Evolutionary conservation across 2,113 vertebrate genomes (phyloP), one percentile per base, ranked within the genome.

Genomic region (Protobothrops flavoviridis): DNA sequence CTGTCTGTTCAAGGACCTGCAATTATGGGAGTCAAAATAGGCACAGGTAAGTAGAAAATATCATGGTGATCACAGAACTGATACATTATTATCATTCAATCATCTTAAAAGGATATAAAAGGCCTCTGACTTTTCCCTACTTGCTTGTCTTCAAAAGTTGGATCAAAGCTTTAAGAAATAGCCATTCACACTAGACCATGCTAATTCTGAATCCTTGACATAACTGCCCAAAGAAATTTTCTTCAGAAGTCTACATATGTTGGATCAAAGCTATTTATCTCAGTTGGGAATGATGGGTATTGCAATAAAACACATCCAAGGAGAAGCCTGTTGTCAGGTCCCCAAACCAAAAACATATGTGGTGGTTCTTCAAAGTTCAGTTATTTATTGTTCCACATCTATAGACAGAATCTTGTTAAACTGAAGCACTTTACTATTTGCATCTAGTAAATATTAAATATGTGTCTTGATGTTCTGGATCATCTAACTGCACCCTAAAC

Each of bases 1-100:
- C 98, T 24, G 87, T 94, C 94, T 99, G 99, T 96, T 97, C 99
- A 91, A 98, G 94, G 55, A 98, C 98, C 91, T 99, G 99, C 96
- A 98, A 98, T 95, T 96, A 97, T 0, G 99, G 99, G 20, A 98
- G 93, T 3, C 99, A 99, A 95, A 94, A 86, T 23, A 98, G 99
- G 94, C 2, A 59, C 1, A 98, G 98, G 99, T 99, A 94, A 26
- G 97, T 91, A 1, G 61, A n/a, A 92, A 9, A 0, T 50, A 1
- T 24, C 4, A 92, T 56, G 17, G 13, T 90, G 1, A 33, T 90
- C 29, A 13, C 85, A 0, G 5, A 50, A 48, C 23, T 24, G 20
- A 52, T 55, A 43, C 7, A 43, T 87, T 87, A 21, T 39, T 39
- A 43, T 81, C 2, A 81, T 81, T 81, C 33, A 81, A 39, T 43